Base-by-base conservation (phyloP, 2,797 vertebrate genomes). In the Syngnathus acus region DNA sequence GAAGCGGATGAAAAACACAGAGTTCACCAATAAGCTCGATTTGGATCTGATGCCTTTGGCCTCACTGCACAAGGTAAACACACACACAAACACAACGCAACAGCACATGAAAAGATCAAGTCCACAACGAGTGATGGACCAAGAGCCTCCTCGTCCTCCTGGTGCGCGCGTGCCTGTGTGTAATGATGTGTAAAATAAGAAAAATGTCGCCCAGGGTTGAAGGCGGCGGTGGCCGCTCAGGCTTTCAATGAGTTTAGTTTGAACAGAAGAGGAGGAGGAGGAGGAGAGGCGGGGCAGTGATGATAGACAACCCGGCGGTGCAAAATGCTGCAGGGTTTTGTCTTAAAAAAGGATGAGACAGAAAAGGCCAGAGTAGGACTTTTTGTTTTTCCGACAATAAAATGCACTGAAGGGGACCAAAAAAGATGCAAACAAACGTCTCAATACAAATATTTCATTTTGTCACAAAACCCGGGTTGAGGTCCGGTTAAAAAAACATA, bases 101-200 rank as follows among this genome's bases (percentile, higher is more conserved):
- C 37, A 14, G 9, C 67, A 54, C 39, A 62, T 50, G 73, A 53
- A 64, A 26, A 37, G 45, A 48, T 63, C 47, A 51, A 42, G 17
- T 61, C n/a, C 59, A 50, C 62, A 38, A 63, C 17, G 63, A 74
- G 42, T 17, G 10, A 38, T 57, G 59, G 39, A 61, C 58, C 66
- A 63, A 26, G 60, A 65, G 65, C 69, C n/a, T 69, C 66, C 65
- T 73, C 68, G 62, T 68, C 43, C 54, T 73, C 77, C 40, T 72
- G 64, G 70, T 72, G 68, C 78, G 76, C 82, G 70, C 64, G 72
- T 80, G 60, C 58, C 66, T 9, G 62, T 45, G 62, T 76, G 78
- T 89, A 91, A 91, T 89, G 89, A 87, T 75, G 84, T 89, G 87
- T 88, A 87, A 90, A 91, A 90, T 91, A 80, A 91, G 87, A 79